Base-by-base conservation (phyloP, 2,888 invertebrate genomes). In the Piscicola geometra region DNA sequence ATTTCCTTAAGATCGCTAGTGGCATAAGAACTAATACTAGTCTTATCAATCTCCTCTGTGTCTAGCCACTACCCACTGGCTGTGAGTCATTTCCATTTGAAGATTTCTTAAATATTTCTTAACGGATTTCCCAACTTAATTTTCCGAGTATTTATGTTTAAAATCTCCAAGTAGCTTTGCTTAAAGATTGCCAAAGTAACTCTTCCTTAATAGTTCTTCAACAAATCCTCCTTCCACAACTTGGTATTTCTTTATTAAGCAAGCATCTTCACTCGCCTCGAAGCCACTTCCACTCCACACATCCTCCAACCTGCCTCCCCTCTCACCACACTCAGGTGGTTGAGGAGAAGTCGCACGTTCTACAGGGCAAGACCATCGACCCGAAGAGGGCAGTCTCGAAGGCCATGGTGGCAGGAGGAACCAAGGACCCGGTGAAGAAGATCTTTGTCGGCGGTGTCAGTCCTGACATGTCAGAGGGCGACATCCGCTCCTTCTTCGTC, bases 401-500 rank as follows among this genome's bases (percentile, higher is more conserved):
- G 60, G 3, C 32, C 25, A 66, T 52, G n/a, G 30, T 25, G 28
- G 94, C 95, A 0, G 89, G 94, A 81, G 93, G 93, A 83, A 93
- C 93, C 82, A 80, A 82, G 74, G 83, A 83, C 77, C 82, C 82
- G 25, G 82, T 83, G 73, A 85, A 86, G 77, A 97, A 97, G 87
- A 94, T 97, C 82, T 97, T 96, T 87, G 95, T 96, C 78, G 96
- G 96, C 67, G 96, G 96, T 78, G 89, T 97, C 79, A 93, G 93
- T 82, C 91, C 93, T 82, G 93, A 94, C 87, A 90, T 94, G 79
- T 90, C 92, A 78, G 96, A 96, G 86, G 93, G 94, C 83, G 94
- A 95, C 86, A 94, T 97, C 83, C 93, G 92, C 86, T 90, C 89
- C 81, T 94, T 93, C 88, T 97, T 97, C 84, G 89, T 90, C 81